These are phyloP conservation scores for Rhinichthys klamathensis DNA, from an alignment of 2,113 vertebrate genomes.

Conservation along the genomic window DNA sequence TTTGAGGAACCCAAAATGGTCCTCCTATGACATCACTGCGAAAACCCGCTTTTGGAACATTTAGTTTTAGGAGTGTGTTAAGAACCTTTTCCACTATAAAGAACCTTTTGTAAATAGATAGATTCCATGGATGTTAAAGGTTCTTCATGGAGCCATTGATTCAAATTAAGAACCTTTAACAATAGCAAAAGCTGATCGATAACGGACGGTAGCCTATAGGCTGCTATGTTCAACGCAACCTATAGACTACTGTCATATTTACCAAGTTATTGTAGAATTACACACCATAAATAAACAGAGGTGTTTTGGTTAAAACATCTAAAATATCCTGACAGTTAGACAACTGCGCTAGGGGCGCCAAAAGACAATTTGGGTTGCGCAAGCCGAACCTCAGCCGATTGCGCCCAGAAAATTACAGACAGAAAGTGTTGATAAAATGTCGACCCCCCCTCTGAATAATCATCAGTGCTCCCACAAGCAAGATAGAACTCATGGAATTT, in stretches of 20 bases:
- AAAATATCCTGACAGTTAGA: not conserved
- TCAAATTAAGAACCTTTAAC: not conserved
- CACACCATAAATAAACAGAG: not conserved
- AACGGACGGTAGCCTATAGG: not conserved
- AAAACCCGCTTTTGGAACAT: too few species aligned
- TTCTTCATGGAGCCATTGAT: too few species aligned
- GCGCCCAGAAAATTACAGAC: not conserved
- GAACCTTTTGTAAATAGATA: too few species aligned
- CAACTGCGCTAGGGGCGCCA: slow-evolving; percentile 23
- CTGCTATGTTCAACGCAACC: not conserved
- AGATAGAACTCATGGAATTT: not conserved
- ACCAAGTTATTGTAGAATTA: not conserved
- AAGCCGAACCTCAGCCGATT: not conserved
- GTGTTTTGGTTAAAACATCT: not conserved
- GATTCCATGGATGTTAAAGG: too few species aligned
- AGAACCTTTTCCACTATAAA: too few species aligned
- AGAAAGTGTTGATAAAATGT: not conserved
- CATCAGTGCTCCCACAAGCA: not conserved
- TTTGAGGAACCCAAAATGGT: too few species aligned
- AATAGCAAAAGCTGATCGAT: not conserved
- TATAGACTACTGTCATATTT: not conserved
- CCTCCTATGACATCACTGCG: too few species aligned
- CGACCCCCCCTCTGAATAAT: not conserved
- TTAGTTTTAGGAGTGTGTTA: too few species aligned
- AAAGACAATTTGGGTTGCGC: slow-evolving; percentile 17